Evolutionary conservation across 1,140 invertebrate species (phyloP).

Genomic region (Sipha flava): DNA sequence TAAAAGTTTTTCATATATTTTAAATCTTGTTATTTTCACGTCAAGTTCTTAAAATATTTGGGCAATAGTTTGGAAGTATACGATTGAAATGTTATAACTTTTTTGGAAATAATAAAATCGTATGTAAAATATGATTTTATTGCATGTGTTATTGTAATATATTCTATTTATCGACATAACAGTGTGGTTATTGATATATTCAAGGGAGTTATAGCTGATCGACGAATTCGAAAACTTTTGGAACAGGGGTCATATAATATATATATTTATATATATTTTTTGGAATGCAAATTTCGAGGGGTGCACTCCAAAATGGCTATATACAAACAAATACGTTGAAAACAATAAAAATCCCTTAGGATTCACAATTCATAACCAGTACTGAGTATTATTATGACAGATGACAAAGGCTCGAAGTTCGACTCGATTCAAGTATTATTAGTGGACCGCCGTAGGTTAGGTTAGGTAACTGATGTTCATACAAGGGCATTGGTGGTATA

Average conservation of each 20-base stretch:
- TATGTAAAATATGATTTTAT: slow-evolving; percentile 9
- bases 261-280: neutral
- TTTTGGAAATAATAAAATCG: neutral
- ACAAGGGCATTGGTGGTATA: no score
- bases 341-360: neutral
- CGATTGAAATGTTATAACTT: neutral
- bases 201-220: neutral
- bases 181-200: neutral
- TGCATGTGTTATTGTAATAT: neutral
- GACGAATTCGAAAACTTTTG: slow-evolving; percentile 13
- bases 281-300: slow-evolving; percentile 6
- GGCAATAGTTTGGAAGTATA: neutral
- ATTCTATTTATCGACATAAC: neutral
- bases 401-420: neutral
- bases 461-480: no score
- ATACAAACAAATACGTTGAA: neutral
- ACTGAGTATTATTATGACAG: neutral
- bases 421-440: no score
- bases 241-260: neutral
- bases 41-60: neutral
- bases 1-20: neutral
- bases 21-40: neutral
- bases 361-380: slow-evolving; percentile 6
- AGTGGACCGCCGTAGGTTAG: no score
- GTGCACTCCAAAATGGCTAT: neutral